Base-by-base conservation (phyloP, 2,797 vertebrate genomes). In the Galagoides demidoff region DNA sequence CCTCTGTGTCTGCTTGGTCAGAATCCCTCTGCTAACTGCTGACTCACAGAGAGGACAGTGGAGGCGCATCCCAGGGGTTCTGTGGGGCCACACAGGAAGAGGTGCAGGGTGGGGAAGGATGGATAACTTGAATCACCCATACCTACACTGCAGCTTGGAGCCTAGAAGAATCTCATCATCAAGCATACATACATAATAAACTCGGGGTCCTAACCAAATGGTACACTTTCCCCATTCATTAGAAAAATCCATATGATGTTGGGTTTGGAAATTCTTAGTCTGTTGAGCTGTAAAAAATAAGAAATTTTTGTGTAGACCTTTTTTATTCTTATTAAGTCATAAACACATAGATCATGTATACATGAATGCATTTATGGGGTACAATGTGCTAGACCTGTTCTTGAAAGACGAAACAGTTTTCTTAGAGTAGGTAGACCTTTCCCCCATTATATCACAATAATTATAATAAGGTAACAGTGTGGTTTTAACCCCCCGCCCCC, bases 161-260 rank as follows among this genome's bases (percentile, higher is more conserved):
- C 23, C 34, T 55, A 55, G 73, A 88, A 87, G 45, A 66, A 95
- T 92, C 45, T 85, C 20, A 77, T 85, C 78, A 90, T 52, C 59
- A 45, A 66, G 25, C 14, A 73, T 22, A 68, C 20, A n/a, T 22
- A 64, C 16, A 2, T 37, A 77, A 49, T 70, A 92, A 87, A 31
- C 10, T 23, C 37, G 34, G 2, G 19, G 17, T 59, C 13, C 39
- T 49, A 13, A 23, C 45, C 25, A 37, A 74, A 74, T 3, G 61
- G 20, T 27, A 34, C 25, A 16, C 4, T 11, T 70, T 87, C 25
- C 23, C 29, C 34, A 55, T 73, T 85, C 59, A 63, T 8, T 16
- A 66, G 55, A 92, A 71, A 91, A 68, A 34, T 19, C n/a, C 12
- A 34, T 3, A 49, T 55, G 49, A 79, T 45, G 3, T 61, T 85